Conservation (phyloP, 2,888 invertebrate genomes). For the Pandemis corylana region DNA sequence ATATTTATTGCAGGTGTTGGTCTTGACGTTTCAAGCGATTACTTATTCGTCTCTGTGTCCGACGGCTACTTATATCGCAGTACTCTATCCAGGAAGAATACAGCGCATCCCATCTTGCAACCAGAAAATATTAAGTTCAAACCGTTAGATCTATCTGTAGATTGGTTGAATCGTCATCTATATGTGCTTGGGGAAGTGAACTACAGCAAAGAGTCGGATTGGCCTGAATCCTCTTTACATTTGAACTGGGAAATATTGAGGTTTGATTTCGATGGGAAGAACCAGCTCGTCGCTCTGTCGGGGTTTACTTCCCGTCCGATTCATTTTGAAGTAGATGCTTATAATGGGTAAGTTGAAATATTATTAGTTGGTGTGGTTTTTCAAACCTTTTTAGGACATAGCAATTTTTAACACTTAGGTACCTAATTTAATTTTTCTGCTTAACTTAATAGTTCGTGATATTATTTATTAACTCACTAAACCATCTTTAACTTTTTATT, state of each 20-base stretch:
- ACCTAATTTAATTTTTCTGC: too few relatives aligned
- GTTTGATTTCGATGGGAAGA: slow-evolving; percentile 90
- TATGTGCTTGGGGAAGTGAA: slow-evolving; percentile 92
- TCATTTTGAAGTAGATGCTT: slow-evolving; percentile 95
- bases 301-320: slow-evolving; percentile 89
- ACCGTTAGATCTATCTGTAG: slow-evolving; percentile 90
- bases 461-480: too few relatives aligned
- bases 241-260: slow-evolving; percentile 89
- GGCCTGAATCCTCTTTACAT: slow-evolving; percentile 59
- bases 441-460: too few relatives aligned
- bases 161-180: slow-evolving; percentile 94
- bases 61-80: slow-evolving; percentile 86
- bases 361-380: neutral
- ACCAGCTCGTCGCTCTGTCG: slow-evolving; percentile 88
- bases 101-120: slow-evolving; percentile 81
- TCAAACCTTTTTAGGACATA: neutral
- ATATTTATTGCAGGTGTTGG: slow-evolving; percentile 87
- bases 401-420: too few relatives aligned
- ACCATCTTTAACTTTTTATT: too few relatives aligned
- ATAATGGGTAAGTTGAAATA: slow-evolving; percentile 89
- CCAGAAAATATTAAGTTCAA: slow-evolving; percentile 86
- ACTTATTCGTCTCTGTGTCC: slow-evolving; percentile 91
- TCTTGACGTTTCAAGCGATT: slow-evolving; percentile 89
- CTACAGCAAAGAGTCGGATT: slow-evolving; percentile 67
- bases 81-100: slow-evolving; percentile 75